These are phyloP conservation scores for Erebia ligea DNA, from an alignment of 2,888 invertebrate genomes.

Conservation along the genomic window DNA sequence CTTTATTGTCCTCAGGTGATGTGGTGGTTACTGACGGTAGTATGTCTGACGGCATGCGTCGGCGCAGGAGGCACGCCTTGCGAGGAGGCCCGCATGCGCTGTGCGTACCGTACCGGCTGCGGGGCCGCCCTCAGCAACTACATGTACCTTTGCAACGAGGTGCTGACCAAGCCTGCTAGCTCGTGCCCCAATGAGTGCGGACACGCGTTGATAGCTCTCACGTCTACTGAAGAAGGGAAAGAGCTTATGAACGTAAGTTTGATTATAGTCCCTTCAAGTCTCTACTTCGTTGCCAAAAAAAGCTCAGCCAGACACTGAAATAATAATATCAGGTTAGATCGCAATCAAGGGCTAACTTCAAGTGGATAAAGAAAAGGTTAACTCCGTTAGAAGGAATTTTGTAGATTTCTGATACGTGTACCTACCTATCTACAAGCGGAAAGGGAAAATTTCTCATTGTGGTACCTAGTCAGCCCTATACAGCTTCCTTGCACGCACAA, in stretches of 20 bases:
- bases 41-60: constrained; percentile 54
- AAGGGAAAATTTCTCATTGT: too few species aligned
- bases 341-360: too few species aligned
- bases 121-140: constrained; percentile 90
- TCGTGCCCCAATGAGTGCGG: constrained; percentile 89
- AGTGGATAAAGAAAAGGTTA: too few species aligned
- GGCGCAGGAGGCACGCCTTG: constrained; percentile 75
- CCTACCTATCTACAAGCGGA: too few species aligned
- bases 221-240: constrained; percentile 90
- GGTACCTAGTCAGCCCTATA: too few species aligned
- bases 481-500: too few species aligned
- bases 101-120: constrained; percentile 90
- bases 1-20: constrained; percentile 58
- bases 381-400: too few species aligned
- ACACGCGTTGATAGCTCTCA: constrained; percentile 90
- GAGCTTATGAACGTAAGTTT: constrained; percentile 88
- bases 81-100: constrained; percentile 87
- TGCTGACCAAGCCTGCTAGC: constrained; percentile 83
- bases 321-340: too few species aligned
- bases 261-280: too few species aligned
- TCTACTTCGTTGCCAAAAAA: too few species aligned
- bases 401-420: too few species aligned
- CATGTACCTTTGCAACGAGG: constrained; percentile 87
- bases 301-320: too few species aligned
- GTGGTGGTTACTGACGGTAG: constrained; percentile 67